Base-by-base conservation (phyloP, 2,797 vertebrate species). In the Threskiornis aethiopicus region DNA sequence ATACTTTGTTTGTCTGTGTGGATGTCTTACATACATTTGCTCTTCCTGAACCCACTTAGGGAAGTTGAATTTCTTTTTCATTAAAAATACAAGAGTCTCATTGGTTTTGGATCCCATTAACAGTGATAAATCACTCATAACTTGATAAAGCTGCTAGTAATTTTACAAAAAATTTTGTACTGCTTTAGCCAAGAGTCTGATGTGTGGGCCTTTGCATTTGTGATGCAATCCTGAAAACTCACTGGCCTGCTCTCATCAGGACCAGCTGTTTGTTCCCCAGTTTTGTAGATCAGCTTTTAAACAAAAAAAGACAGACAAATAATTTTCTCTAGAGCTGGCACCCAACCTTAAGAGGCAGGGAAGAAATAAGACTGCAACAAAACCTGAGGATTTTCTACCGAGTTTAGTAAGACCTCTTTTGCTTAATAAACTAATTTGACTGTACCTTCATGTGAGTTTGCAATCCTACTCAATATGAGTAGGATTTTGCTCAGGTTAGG, bases 91-190 rank as follows among this genome's bases (percentile, higher is more conserved):
- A 85, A 17, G 15, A 89, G 6, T 65, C 21, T 6, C 29, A 35
- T 54, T 71, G 49, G 39, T 84, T 93, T 93, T 91, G 76, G 66
- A 95, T 82, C 24, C 28, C 20, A 89, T 89, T 97, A 93, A 57
- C 28, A 33, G 64, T 82, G 42, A 93, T 95, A 94, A 94, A 84
- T 93, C 73, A 89, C 51, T 95, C 11, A 44, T 88, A 97, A 96
- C 47, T 90, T 78, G 81, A 84, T 94, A 82, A 92, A 93, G 58
- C 51, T 95, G 84, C 35, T 92, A 93, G n/a, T 86, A 97, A 94
- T 97, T 97, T 97, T 95, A 66, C 31, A 89, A 95, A 95, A 97
- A 97, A 95, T 87, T 31, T 52, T 83, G 28, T 52, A 46, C 11
- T 76, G 26, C 29, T 88, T 93, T 92, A 97, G 73, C 89, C 78